phyloP scores from a whole-genome alignment of 2,888 invertebrate genomes.

The Pycnomerus fuliginosus region DNA sequence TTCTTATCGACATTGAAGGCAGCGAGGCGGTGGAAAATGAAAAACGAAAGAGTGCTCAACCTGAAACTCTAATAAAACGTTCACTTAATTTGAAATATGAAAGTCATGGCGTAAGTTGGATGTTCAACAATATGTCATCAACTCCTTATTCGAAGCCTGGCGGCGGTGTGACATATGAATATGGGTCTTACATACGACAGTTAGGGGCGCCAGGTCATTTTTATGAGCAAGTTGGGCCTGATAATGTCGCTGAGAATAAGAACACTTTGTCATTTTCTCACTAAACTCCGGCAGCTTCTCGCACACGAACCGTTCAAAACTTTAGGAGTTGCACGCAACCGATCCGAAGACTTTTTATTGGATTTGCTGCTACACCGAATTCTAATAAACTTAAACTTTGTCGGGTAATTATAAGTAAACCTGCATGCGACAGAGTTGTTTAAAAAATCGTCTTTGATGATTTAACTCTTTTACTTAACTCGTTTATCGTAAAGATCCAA shows the following conservation, averaged over 20 bases:
- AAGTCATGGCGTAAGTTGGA: slow-evolving; percentile 39
- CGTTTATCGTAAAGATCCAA: too few relatives aligned
- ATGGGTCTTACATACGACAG: slow-evolving; percentile 41
- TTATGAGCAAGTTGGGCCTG: slow-evolving; percentile 35
- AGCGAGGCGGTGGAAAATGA: too few relatives aligned
- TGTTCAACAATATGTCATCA: slow-evolving; percentile 42
- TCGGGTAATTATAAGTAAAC: too few relatives aligned
- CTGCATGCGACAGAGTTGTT: too few relatives aligned
- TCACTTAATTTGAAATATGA: slow-evolving; percentile 41
- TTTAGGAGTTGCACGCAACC: slow-evolving; percentile 15
- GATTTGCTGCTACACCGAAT: slow-evolving; percentile 12
- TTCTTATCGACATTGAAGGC: too few relatives aligned
- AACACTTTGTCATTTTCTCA: slow-evolving; percentile 36
- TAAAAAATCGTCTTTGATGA: too few relatives aligned
- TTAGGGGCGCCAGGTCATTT: slow-evolving; percentile 39
- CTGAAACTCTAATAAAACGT: slow-evolving; percentile 37
- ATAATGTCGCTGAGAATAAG: slow-evolving; percentile 37
- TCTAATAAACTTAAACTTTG: too few relatives aligned
- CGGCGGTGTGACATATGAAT: slow-evolving; percentile 42
- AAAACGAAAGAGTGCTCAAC: slow-evolving; percentile 25
- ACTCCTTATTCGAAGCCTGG: slow-evolving; percentile 36
- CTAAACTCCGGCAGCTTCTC: too few relatives aligned
- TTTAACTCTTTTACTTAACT: too few relatives aligned
- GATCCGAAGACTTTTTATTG: slow-evolving; percentile 13
- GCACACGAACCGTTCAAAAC: slow-evolving; percentile 18